Evolutionary conservation across 1,140 invertebrate species (phyloP), one percentile per base, ranked within the genome.

Genomic region (Chrysomallon squamiferum): DNA sequence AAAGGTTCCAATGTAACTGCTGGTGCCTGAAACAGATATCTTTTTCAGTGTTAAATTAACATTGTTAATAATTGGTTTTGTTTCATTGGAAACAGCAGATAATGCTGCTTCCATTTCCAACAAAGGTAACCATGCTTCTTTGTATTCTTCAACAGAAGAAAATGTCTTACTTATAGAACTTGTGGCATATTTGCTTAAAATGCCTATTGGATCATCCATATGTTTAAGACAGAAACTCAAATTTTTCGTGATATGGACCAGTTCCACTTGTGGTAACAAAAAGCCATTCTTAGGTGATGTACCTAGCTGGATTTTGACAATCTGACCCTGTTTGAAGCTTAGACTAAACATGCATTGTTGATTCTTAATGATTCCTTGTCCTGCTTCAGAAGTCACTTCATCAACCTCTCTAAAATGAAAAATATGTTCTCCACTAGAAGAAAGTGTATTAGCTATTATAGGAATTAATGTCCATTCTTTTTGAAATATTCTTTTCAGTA

Each of bases 211-310:
- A 59, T 77, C 58, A 18, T 47, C 54, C 20, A 58, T 38, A 57
- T 82, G 80, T 59, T 76, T 66, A 4, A 78, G 33, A 66, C 81
- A 83, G 15, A 81, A 54, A 47, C 71, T 69, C 11, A 75, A 57
- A 49, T 68, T 64, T 22, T 65, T 71, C 2, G 76, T 75, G 18
- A 82, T 38, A 35, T 64, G 73, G 4, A 80, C 18, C 15, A 81
- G 66, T 50, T 78, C 74, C 32, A 83, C 60, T 2, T 59, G 59
- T 29, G 78, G 81, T 15, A 54, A 61, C 20, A 78, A 52, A 3
- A 79, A 38, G 22, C 78, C 75, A 32, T 70, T 66, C n/a, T 38
- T 22, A 2, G 67, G 59, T 7, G 59, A 41, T n/a, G 69, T 66
- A 27, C 66, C 65, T 9, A 82, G 20, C 57, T 80, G 80, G 5